phyloP scores from a whole-genome alignment of 2,888 invertebrate species.

The Drosophila paramelanica region DNA sequence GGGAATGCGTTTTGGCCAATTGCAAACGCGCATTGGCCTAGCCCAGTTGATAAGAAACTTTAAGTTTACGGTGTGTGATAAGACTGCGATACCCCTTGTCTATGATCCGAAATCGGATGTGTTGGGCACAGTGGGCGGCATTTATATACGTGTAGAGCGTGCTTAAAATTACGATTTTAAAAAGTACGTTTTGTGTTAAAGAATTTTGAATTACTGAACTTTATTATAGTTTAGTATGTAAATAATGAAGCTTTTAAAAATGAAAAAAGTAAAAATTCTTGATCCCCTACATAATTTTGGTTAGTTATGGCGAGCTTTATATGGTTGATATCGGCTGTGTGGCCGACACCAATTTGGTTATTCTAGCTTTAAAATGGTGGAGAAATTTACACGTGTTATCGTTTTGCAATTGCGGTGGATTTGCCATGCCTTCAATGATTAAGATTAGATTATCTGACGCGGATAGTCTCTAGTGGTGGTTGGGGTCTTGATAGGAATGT shows the following conservation, averaged over 20 bases:
- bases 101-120: slow-evolving; percentile 54
- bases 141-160: slow-evolving; percentile 25
- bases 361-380: too few relatives aligned
- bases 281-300: background rate
- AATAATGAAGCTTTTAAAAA: background rate
- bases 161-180: slow-evolving; percentile 11
- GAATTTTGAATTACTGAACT: background rate
- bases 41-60: slow-evolving; percentile 72
- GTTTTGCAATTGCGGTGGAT: too few relatives aligned
- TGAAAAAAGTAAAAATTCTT: background rate
- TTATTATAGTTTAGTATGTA: background rate
- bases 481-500: background rate
- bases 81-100: slow-evolving; percentile 68
- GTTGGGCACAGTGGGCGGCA: slow-evolving; percentile 56
- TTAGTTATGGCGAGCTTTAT: background rate
- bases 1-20: slow-evolving; percentile 82
- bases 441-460: too few relatives aligned
- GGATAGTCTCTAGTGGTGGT: too few relatives aligned
- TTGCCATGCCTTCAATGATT: too few relatives aligned
- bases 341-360: too few relatives aligned
- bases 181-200: background rate
- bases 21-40: slow-evolving; percentile 78
- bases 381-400: too few relatives aligned
- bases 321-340: background rate
- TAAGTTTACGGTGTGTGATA: slow-evolving; percentile 61